Percentiles rank a stretch among this genome's conserved stretches.
Evolutionary conservation across 2,888 invertebrate species (phyloP).

Genomic region (Folsomia manolachei): DNA sequence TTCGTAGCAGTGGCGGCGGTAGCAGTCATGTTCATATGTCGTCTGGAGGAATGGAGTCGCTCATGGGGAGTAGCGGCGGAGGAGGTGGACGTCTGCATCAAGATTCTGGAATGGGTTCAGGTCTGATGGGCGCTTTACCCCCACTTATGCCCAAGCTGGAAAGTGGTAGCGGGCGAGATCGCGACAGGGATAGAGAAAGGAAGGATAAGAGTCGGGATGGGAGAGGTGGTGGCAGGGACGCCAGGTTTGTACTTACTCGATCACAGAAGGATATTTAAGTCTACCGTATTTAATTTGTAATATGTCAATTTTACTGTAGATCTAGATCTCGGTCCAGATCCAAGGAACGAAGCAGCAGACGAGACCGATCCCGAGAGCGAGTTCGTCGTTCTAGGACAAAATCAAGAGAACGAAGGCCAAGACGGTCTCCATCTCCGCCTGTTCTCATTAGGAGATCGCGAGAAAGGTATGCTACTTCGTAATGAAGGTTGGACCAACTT

Average conservation of each 20-base stretch:
- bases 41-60: not conserved
- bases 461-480: too few species aligned
- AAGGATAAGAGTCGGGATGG: too few species aligned
- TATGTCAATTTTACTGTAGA: too few species aligned
- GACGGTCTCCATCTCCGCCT: slow-evolving; percentile 23
- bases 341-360: slow-evolving; percentile 16
- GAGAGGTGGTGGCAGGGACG: too few species aligned
- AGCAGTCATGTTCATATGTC: not conserved
- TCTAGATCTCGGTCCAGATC: slow-evolving; percentile 18
- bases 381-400: slow-evolving; percentile 13
- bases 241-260: too few species aligned
- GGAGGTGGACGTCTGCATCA: not conserved
- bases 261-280: too few species aligned
- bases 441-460: not conserved
- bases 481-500: too few species aligned
- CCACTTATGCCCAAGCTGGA: not conserved
- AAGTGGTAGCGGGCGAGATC: slow-evolving; percentile 52
- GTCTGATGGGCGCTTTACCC: not conserved
- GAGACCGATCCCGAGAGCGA: slow-evolving; percentile 17
- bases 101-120: not conserved
- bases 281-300: too few species aligned
- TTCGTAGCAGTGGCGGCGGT: slow-evolving; percentile 21
- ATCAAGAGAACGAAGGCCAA: slow-evolving; percentile 8
- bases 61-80: not conserved
- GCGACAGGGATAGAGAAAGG: slow-evolving; percentile 48